Conservation (phyloP, 2,888 invertebrate genomes). For the Orchesella flavescens region DNA sequence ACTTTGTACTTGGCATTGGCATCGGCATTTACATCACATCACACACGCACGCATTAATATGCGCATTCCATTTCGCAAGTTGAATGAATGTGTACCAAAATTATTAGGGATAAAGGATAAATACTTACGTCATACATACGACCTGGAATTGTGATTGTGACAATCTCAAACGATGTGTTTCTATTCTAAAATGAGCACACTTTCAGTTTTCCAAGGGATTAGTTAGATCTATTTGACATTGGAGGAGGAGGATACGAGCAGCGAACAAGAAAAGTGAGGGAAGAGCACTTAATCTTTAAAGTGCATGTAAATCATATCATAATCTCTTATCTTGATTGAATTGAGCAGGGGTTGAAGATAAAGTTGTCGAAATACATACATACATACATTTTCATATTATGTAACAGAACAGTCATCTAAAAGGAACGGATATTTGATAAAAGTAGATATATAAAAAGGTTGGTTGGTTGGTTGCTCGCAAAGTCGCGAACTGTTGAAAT, state of each 20-base stretch:
- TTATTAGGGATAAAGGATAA: no score
- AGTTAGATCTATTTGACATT: conserved; percentile 40
- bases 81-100: no score
- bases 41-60: no score
- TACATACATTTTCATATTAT: conserved; percentile 20
- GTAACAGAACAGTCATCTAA: conserved; percentile 3
- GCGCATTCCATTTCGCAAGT: no score
- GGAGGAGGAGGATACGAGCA: not conserved
- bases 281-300: conserved; percentile 60
- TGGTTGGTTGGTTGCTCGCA: not conserved
- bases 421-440: not conserved
- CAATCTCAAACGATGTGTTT: no score
- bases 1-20: no score
- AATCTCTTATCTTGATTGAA: conserved; percentile 65
- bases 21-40: no score
- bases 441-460: not conserved
- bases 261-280: not conserved
- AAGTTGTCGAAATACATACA: conserved; percentile 53
- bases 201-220: conserved; percentile 24
- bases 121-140: no score
- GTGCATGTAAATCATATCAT: conserved; percentile 67
- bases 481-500: no score
- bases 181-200: not conserved
- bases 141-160: no score
- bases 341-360: conserved; percentile 45